Base-by-base conservation (phyloP, 1,140 invertebrate genomes). In the Lerema accius region DNA sequence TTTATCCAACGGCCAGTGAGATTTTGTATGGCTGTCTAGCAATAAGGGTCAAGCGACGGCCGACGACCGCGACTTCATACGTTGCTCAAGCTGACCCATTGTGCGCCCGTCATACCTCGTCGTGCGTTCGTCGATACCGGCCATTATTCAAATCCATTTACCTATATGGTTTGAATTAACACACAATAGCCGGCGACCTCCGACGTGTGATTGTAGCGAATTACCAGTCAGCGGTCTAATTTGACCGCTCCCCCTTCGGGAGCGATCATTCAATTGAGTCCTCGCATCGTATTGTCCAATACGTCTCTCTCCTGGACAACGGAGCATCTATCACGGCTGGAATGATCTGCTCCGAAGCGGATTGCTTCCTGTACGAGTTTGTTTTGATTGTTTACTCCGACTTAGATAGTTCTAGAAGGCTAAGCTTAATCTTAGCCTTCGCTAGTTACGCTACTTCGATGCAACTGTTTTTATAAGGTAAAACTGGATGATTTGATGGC, bases 201-300 rank as follows among this genome's bases (percentile, higher is more conserved):
- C 23, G 50, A 45, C 28, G 46, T 23, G 19, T 48, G 63, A 55
- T 67, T 42, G 55, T 26, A 19, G 19, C 60, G 45, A 68, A 70
- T 72, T 49, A 42, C 9, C 63, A 46, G 53, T 62, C 43, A 58
- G 48, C 15, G 56, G 37, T 45, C 55, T 23, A 59, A 59, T 51
- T 65, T 51, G 39, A 10, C 42, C 40, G 48, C 39, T 64, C 46
- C 45, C 66, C 69, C 64, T 51, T 32, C 26, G 63, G 45, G 65
- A 51, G 26, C 74, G 76, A 81, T 83, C 80, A 80, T 80, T 69
- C 80, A 80, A 79, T 83, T 79, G 69, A 70, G 48, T 43, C 53
- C 23, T 62, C 60, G 28, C 46, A 15, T 32, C 48, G 17, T 53
- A 40, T 23, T 10, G 50, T n/a, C n/a, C n/a, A n/a, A n/a, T n/a